phyloP scores from a whole-genome alignment of 2,888 invertebrate genomes.

The Dryobotodes eremita region DNA sequence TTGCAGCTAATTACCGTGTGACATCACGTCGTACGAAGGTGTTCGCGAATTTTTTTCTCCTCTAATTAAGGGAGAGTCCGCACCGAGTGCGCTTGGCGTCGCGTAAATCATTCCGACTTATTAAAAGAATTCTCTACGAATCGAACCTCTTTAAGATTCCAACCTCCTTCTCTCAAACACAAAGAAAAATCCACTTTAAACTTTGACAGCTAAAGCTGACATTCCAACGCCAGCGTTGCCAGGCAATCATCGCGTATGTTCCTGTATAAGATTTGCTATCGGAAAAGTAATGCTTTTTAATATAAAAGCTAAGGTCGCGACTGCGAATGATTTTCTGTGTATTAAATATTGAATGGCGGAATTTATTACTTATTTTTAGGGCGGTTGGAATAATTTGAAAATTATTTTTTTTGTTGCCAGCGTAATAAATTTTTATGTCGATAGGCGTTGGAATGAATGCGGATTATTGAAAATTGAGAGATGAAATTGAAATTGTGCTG shows the following conservation, averaged over 20 bases:
- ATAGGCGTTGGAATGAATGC: slow-evolving; percentile 63
- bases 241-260: slow-evolving; percentile 68
- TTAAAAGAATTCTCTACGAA: slow-evolving; percentile 88
- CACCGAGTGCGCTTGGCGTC: slow-evolving; percentile 85
- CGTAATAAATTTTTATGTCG: slow-evolving; percentile 69
- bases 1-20: slow-evolving; percentile 64
- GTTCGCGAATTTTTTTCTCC: slow-evolving; percentile 81
- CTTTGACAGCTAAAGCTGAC: slow-evolving; percentile 26
- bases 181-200: slow-evolving; percentile 54
- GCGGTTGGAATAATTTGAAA: slow-evolving; percentile 66
- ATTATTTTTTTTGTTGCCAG: slow-evolving; percentile 65
- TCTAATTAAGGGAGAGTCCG: slow-evolving; percentile 83
- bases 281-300: slow-evolving; percentile 76
- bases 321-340: slow-evolving; percentile 76
- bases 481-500: slow-evolving; percentile 54
- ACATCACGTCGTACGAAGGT: slow-evolving; percentile 72
- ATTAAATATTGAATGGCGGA: slow-evolving; percentile 77
- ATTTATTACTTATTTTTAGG: slow-evolving; percentile 74
- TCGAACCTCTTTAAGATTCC: slow-evolving; percentile 86
- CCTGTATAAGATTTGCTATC: slow-evolving; percentile 71
- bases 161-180: slow-evolving; percentile 70
- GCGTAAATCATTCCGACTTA: slow-evolving; percentile 89
- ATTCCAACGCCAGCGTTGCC: slow-evolving; percentile 20
- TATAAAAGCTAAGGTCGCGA: slow-evolving; percentile 72
- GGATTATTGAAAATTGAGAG: slow-evolving; percentile 62